Evolutionary conservation across 2,888 invertebrate species (phyloP).

Genomic region (Xanthorhoe spadicearia): DNA sequence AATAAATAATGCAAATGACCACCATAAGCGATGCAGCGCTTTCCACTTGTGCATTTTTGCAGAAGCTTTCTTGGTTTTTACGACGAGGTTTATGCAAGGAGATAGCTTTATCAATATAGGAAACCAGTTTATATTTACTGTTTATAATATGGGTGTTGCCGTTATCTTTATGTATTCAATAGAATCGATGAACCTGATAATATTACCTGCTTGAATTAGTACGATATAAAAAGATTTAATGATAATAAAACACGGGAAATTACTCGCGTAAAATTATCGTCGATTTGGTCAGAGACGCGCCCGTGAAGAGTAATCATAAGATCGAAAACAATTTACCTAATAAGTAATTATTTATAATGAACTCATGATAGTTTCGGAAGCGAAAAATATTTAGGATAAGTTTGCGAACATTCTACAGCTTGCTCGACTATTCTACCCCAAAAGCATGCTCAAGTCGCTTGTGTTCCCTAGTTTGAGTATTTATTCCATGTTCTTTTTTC

Average conservation of each 20-base stretch:
- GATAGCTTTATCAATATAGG: conserved; percentile 10
- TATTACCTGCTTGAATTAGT: no score
- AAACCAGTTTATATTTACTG: conserved; percentile 13
- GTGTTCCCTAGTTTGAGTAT: background rate
- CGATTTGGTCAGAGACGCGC: no score
- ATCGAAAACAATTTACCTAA: no score
- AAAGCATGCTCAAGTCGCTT: background rate
- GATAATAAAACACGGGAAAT: no score
- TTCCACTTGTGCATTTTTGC: conserved; percentile 12
- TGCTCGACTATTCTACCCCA: background rate
- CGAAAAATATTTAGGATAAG: no score
- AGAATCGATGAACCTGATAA: no score
- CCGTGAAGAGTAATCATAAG: no score
- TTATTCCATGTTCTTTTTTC: conserved; percentile 44
- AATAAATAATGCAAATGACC: conserved; percentile 22
- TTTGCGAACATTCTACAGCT: no score
- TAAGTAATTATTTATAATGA: no score
- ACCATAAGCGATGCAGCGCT: conserved; percentile 11
- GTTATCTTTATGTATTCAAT: background rate
- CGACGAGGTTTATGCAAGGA: conserved; percentile 1
- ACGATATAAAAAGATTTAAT: no score
- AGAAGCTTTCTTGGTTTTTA: conserved; percentile 24
- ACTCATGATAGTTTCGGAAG: no score
- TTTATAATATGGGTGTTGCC: background rate
- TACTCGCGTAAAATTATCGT: no score